phyloP scores from a whole-genome alignment of 2,797 vertebrate genomes.

The Phataginus tricuspis region DNA sequence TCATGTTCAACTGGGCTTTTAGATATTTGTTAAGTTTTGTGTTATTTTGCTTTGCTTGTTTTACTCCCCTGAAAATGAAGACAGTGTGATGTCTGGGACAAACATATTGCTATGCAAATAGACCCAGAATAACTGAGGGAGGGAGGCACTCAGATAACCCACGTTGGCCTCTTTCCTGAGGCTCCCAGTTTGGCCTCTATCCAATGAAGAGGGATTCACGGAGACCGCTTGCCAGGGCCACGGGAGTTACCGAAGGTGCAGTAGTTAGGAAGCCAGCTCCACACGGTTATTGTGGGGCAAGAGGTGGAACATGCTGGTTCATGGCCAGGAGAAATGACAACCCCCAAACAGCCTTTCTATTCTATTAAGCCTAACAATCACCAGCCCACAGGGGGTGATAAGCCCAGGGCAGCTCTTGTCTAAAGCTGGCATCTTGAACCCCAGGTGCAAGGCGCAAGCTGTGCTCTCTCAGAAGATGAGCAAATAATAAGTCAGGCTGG shows the following conservation, averaged over 20 bases:
- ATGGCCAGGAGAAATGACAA: slow-evolving; percentile 33
- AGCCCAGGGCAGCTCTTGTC: neutral
- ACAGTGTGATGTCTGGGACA: neutral
- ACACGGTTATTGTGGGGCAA: neutral
- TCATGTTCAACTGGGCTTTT: neutral
- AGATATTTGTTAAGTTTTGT: neutral
- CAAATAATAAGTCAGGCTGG: slow-evolving; percentile 44
- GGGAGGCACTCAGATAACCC: neutral
- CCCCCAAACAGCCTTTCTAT: neutral
- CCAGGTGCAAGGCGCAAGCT: neutral
- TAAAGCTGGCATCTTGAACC: neutral
- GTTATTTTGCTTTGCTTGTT: neutral
- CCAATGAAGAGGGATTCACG: neutral
- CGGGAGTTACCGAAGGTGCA: neutral
- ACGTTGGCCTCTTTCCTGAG: neutral
- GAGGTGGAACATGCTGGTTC: neutral
- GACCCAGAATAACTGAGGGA: neutral
- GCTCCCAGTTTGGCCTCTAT: neutral
- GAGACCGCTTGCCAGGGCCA: neutral
- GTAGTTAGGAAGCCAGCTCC: neutral
- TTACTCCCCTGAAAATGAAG: neutral
- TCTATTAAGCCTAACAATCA: fast-evolving
- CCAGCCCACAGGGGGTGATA: neutral
- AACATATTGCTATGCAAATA: neutral
- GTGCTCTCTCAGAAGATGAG: slow-evolving; percentile 52